Base-by-base conservation (phyloP, 2,113 vertebrate genomes). In the Brachirus orientalis region DNA sequence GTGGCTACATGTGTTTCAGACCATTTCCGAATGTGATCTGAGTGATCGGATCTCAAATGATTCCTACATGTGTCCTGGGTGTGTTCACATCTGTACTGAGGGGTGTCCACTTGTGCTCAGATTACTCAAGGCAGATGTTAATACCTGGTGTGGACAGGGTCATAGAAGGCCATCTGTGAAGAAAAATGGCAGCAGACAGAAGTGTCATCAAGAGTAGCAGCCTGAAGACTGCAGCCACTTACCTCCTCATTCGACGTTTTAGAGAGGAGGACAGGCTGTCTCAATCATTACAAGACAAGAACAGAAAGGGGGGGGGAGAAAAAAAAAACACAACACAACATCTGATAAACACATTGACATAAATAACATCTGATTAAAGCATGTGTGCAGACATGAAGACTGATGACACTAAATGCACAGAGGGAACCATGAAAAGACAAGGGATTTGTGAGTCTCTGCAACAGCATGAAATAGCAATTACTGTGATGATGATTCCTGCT, bases 331-430 rank as follows among this genome's bases (percentile, higher is more conserved):
- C 0, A 52, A 65, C 47, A 33, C 12, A 64, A 60, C 20, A 73
- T 62, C 70, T 69, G 66, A 75, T 35, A 69, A 37, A 62, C n/a
- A 75, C 45, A 55, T 46, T 13, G 33, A 33, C 40, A 72, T 65
- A 75, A 82, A 77, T 66, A 61, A 67, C 57, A 54, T 48, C 53
- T 69, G 57, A 83, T 72, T 53, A 63, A 75, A 73, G 43, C n/a
- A 3, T 43, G 17, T 35, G 41, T 35, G 55, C 59, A 48, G 56
- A 67, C 38, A 66, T 0, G 35, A 67, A 52, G 50, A 75, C 43
- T 28, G 28, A 69, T 54, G 59, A 63, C 20, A 64, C 20, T 41
- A 11, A 50, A 33, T 28, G 28, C 37, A 52, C 46, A 58, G 63
- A 57, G 52, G 55, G 28, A 63, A 13, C 35, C 35, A 7, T 19